Evolutionary conservation across 2,797 vertebrate genomes (phyloP).

Genomic region (Carduelis carduelis): DNA sequence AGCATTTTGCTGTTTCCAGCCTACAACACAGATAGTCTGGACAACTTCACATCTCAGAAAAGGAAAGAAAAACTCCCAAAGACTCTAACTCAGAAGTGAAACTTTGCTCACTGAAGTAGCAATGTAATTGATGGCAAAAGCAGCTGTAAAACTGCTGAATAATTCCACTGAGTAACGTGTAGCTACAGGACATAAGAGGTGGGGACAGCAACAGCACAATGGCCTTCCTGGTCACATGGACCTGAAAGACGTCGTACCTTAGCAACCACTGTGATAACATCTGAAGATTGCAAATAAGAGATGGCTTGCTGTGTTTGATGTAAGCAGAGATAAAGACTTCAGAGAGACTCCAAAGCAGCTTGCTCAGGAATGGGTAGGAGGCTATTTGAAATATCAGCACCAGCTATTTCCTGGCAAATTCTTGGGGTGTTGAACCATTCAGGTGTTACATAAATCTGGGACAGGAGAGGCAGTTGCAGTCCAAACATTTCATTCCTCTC

Average conservation of each 20-base stretch:
- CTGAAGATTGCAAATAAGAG: neutral
- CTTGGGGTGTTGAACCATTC: neutral
- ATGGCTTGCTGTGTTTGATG: neutral
- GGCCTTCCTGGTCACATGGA: neutral
- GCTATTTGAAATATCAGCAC: neutral
- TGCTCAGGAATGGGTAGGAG: neutral
- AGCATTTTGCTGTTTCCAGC: neutral
- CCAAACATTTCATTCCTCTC: neutral
- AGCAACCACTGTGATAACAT: neutral
- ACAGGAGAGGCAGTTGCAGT: neutral
- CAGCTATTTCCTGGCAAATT: neutral
- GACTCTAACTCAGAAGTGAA: neutral
- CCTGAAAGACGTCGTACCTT: neutral
- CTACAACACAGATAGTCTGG: neutral
- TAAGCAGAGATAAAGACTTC: neutral
- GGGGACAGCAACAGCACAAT: neutral
- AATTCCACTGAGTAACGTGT: neutral
- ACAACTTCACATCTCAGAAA: neutral
- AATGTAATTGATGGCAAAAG: neutral
- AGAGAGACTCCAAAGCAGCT: neutral
- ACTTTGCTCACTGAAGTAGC: neutral
- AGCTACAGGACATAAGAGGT: neutral
- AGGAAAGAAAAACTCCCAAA: neutral
- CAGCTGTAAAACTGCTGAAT: neutral
- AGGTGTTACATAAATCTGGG: neutral